phyloP scores from a whole-genome alignment of 2,113 vertebrate genomes.

The Oceanites oceanicus region DNA sequence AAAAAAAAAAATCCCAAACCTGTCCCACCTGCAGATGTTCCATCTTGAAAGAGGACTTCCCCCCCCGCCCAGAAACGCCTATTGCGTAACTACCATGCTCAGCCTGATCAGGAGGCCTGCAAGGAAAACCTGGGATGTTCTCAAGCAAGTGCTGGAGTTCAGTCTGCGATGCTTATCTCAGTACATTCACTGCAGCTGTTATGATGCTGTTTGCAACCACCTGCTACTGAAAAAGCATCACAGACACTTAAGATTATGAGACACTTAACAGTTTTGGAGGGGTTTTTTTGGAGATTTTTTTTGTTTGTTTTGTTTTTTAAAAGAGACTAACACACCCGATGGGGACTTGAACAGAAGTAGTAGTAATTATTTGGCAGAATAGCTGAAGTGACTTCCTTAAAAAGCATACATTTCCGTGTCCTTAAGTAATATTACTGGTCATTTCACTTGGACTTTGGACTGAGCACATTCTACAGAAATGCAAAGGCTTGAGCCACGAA shows the following conservation, averaged over 20 bases:
- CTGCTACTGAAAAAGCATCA: neutral
- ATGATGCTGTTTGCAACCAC: neutral
- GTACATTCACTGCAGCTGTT: neutral
- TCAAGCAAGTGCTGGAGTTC: neutral
- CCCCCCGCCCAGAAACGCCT: neutral
- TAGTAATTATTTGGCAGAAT: neutral
- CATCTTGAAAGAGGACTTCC: neutral
- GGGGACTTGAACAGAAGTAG: neutral
- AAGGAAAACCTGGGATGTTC: neutral
- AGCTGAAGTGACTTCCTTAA: neutral
- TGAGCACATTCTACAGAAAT: neutral
- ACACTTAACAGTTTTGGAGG: neutral
- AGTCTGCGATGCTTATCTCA: neutral
- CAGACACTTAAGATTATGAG: neutral
- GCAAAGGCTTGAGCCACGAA: neutral
- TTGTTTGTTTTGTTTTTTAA: neutral
- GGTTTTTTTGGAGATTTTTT: neutral
- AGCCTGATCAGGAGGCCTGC: neutral
- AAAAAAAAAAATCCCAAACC: neutral
- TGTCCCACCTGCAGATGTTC: constrained; percentile 26
- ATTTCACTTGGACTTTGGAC: constrained; percentile 16
- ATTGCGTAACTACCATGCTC: neutral
- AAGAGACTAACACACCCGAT: neutral
- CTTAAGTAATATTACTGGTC: neutral
- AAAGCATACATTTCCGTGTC: neutral